Evolutionary conservation across 2,888 invertebrate genomes (phyloP), one percentile per base, ranked within the genome.

Genomic region (Rhaphigaster nebulosa): DNA sequence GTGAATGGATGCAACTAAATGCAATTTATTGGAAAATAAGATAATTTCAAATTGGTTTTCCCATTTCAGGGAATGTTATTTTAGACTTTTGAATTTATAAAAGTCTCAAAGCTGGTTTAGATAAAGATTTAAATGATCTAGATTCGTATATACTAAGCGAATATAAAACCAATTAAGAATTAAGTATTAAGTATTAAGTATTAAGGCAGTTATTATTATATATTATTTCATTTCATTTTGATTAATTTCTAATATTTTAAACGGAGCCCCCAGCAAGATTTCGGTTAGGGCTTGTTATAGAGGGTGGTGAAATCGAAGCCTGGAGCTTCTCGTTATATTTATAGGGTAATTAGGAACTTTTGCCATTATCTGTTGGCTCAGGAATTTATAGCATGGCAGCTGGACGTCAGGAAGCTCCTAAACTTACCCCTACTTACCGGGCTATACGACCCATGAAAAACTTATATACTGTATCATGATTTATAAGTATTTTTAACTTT

Each of bases 321-420:
- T 10, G 34, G 20, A 38, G 70, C 34, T 8, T 8, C 38, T 38
- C 70, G 70, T 76, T 38, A 38, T 76, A 76, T 76, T 76, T 76
- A 76, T 76, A 76, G 70, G 70, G 70, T 76, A 76, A 76, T 76
- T 76, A 76, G 70, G 70, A 76, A 76, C 70, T 76, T 76, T 76
- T 8, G 38, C 70, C 70, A 76, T 76, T 76, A 76, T 76, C 70
- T 76, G 70, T 76, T 76, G 70, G 70, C 20, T 76, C 70, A 76
- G 70, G 70, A 76, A 76, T 76, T 76, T 76, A 76, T 76, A 38
- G 70, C 34, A 76, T 76, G 70, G 70, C 70, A 76, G 34, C 70
- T 76, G 70, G 70, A 76, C 70, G 70, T 76, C 70, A 76, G 70
- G 70, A 38, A 15, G 4, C 65, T 38, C 20, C 70, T 76, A 76